Conservation (phyloP, 2,113 vertebrate genomes). For the Alligator sinensis region DNA sequence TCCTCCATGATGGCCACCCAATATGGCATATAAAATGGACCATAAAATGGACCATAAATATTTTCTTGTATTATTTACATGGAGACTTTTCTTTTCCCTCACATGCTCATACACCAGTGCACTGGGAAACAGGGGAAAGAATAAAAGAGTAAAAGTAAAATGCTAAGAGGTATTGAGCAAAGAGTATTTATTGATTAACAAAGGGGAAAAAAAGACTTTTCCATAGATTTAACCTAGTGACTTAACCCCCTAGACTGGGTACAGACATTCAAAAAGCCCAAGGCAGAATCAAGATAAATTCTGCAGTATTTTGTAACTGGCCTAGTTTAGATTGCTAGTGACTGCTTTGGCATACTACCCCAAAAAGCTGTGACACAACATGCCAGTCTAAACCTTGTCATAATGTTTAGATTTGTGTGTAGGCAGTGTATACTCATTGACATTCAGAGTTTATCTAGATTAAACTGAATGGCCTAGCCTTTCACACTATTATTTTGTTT, state of each 20-base stretch:
- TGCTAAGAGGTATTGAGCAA: slow-evolving; percentile 13
- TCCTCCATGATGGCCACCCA: no score
- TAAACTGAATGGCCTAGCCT: neutral
- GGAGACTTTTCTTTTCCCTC: slow-evolving; percentile 62
- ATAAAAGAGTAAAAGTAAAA: neutral
- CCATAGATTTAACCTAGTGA: neutral
- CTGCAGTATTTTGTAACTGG: no score
- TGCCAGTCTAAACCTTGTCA: neutral
- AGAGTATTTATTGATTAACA: neutral
- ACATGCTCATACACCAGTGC: slow-evolving; percentile 22
- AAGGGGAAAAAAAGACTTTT: neutral
- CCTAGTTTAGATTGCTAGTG: neutral
- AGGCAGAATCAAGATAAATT: no score
- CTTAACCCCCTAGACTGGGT: rapidly evolving
- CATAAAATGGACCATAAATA: slow-evolving; percentile 59
- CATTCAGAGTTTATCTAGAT: neutral
- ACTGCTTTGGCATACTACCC: neutral
- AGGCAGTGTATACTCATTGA: neutral
- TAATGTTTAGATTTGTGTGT: neutral
- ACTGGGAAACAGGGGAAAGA: neutral
- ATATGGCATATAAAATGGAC: slow-evolving; percentile 48
- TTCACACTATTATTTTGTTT: rapidly evolving
- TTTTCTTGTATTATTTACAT: slow-evolving; percentile 70
- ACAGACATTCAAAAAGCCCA: no score
- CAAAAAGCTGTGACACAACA: neutral